Conservation (phyloP, 2,113 vertebrate species). For the Ivindomyrus marchei region DNA sequence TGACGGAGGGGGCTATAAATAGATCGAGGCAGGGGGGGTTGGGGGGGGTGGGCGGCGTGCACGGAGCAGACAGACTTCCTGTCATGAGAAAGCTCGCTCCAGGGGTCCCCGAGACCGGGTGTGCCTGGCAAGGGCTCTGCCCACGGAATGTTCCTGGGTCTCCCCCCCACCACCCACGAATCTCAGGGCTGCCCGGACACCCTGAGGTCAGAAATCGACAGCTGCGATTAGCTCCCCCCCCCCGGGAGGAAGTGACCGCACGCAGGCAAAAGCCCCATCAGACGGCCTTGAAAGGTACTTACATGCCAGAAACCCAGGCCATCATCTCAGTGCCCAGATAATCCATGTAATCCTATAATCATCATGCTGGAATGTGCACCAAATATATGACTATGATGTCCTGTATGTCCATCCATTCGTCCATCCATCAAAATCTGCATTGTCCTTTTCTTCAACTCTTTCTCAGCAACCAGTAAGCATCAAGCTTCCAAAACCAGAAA, state of each 20-base stretch:
- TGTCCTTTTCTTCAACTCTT: not conserved
- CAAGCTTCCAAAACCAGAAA: not conserved
- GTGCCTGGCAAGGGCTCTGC: constrained; percentile 19
- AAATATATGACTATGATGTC: not conserved
- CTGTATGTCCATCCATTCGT: not conserved
- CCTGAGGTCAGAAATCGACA: constrained; percentile 28
- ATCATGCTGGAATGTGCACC: constrained; percentile 29
- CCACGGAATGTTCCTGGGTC: not conserved
- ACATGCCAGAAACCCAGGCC: constrained; percentile 26
- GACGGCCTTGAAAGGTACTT: not conserved
- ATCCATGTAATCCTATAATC: constrained; percentile 28
- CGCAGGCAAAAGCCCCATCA: not conserved
- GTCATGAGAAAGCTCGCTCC: constrained; percentile 44
- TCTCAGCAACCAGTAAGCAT: not conserved
- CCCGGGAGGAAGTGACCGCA: constrained; percentile 25
- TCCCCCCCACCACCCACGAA: constrained; percentile 17
- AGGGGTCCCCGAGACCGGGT: constrained; percentile 20
- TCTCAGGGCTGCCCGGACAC: constrained; percentile 12
- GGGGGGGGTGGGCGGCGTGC: constrained; percentile 20
- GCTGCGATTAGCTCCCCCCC: constrained; percentile 8
- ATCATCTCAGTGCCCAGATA: not conserved
- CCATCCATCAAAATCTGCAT: not conserved
- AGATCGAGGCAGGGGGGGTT: constrained; percentile 21
- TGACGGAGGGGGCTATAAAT: constrained; percentile 50
- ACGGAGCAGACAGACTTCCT: constrained; percentile 35